Evolutionary conservation across 2,888 invertebrate species (phyloP).

Genomic region (Lasioglossum leucozonium): DNA sequence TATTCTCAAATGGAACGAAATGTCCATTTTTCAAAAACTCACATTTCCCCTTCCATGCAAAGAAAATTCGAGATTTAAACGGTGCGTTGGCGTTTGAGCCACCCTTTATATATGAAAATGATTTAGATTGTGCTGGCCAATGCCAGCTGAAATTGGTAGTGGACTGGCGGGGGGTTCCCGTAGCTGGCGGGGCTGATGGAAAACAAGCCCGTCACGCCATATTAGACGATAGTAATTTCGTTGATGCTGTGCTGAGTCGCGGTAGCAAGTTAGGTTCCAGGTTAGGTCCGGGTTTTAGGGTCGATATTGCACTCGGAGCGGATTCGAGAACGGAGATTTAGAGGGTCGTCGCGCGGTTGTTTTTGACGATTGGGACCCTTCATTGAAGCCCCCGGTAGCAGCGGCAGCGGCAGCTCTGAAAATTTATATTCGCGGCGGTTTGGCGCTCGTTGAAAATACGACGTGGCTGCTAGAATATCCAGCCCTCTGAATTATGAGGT

Average conservation of each 20-base stretch:
- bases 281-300: background rate
- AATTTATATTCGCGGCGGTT: slow-evolving; percentile 55
- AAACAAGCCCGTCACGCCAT: background rate
- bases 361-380: slow-evolving; percentile 29
- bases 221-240: background rate
- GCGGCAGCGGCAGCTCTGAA: no score
- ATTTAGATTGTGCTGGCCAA: background rate
- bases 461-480: slow-evolving; percentile 55
- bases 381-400: slow-evolving; percentile 20
- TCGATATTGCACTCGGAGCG: background rate
- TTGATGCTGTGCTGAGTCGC: background rate
- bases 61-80: background rate
- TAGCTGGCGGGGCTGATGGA: background rate
- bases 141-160: background rate
- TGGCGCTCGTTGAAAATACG: slow-evolving; percentile 56
- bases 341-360: background rate
- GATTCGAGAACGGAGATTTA: slow-evolving; percentile 5
- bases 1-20: background rate
- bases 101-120: background rate
- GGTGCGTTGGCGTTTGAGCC: no score
- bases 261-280: background rate
- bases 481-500: slow-evolving; percentile 69
- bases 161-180: no score
- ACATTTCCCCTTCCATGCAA: background rate
- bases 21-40: background rate